Evolutionary conservation across 2,888 invertebrate species (phyloP), one percentile per base, ranked within the genome.

Genomic region (Phymatocera aterrima): DNA sequence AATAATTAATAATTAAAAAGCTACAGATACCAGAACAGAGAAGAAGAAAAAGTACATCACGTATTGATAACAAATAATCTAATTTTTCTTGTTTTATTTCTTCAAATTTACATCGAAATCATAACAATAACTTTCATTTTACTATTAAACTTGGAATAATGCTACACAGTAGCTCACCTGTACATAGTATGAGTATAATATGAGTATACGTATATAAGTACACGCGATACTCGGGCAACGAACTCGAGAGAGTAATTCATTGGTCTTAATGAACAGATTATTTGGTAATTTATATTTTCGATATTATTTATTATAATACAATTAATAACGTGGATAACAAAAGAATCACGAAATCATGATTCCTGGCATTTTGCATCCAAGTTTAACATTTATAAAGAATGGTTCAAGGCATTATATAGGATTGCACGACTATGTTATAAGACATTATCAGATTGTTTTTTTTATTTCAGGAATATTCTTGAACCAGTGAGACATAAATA

Each of bases 141-240:
- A 51, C 18, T 40, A 54, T 72, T 54, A 37, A 34, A 31, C 28
- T 68, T 54, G 54, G 40, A 40, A 31, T 28, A 70, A 82, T 48
- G 84, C 84, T 82, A 83, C 82, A 79, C 54, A 80, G 82, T 84
- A 84, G 83, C 84, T 81, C 68, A 81, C 79, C 80, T 79, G 82
- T 80, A 83, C 77, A 48, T 72, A 51, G 51, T 72, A 34, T 72
- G 48, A 72, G 72, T 51, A 24, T 21, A 68, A 43, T 15, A 40
- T 68, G 43, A 68, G 60, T 28, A 28, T 60, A 40, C 8, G 51
- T 51, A 64, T 64, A 18, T 64, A 37, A 15, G 37, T 64, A 68
- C 46, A 18, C 72, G 48, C 15, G 15, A 51, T 51, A 72, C 70
- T 51, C 48, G 28, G 37, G n/a, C 24, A 64, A 6, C 37, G 70